Conservation (phyloP, 2,113 vertebrate species). For the Ciconia boyciana region DNA sequence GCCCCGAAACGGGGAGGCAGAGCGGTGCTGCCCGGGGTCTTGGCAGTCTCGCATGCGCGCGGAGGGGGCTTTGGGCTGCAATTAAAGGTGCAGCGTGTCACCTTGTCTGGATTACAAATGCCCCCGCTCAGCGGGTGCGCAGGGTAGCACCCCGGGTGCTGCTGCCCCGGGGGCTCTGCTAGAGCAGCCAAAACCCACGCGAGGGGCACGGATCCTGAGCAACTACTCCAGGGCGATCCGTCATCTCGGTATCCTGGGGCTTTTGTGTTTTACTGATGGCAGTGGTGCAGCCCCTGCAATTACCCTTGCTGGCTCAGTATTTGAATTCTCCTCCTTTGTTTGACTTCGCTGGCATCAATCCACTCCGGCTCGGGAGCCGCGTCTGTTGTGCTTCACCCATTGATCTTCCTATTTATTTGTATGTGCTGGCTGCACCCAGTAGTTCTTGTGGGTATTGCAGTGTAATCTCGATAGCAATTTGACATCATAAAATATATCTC, state of each 20-base stretch:
- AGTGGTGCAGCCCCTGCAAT: background rate
- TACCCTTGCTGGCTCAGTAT: background rate
- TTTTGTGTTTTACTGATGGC: background rate
- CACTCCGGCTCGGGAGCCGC: background rate
- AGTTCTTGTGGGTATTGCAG: background rate
- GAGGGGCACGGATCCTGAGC: background rate
- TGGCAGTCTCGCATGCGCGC: rapidly evolving
- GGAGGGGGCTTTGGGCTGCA: background rate
- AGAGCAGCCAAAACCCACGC: background rate
- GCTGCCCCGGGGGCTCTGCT: background rate
- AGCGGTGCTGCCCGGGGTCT: background rate
- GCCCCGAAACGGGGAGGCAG: background rate
- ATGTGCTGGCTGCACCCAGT: background rate
- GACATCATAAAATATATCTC: background rate
- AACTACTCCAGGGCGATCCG: background rate
- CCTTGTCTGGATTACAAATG: background rate
- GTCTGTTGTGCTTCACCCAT: background rate
- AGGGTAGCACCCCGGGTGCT: background rate
- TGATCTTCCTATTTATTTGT: background rate
- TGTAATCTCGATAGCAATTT: background rate
- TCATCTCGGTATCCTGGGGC: background rate
- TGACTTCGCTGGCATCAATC: background rate
- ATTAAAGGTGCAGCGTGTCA: too few species aligned
- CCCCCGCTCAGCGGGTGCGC: background rate
- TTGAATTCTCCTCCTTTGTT: background rate